These are phyloP conservation scores for Vesta saturnalis DNA, from an alignment of 2,888 invertebrate species.

Conservation along the genomic window DNA sequence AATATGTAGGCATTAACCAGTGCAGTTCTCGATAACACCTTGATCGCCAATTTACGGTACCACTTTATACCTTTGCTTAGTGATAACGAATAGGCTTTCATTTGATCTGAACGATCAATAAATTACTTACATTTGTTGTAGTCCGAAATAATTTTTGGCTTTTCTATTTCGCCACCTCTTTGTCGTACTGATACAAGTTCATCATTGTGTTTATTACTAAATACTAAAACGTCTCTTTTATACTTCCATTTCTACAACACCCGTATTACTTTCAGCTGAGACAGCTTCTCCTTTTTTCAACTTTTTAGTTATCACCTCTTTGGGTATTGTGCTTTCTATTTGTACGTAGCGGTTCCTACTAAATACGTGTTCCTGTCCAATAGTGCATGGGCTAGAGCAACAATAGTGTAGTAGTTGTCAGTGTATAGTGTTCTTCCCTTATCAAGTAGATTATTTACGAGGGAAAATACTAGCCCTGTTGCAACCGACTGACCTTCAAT, in stretches of 20 bases:
- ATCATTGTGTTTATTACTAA: background rate
- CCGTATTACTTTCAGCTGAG: background rate
- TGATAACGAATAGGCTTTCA: background rate
- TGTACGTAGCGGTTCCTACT: background rate
- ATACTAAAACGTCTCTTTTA: slow-evolving; percentile 16
- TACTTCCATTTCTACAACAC: slow-evolving; percentile 17
- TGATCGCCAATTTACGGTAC: slow-evolving; percentile 30
- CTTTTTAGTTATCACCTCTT: background rate
- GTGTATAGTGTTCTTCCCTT: background rate
- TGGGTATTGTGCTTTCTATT: background rate
- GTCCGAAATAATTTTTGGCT: background rate
- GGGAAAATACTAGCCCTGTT: background rate
- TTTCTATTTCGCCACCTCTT: background rate
- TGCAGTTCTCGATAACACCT: slow-evolving; percentile 22
- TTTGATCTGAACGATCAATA: slow-evolving; percentile 19
- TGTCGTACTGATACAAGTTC: background rate
- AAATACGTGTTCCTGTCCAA: background rate
- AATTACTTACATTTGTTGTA: background rate
- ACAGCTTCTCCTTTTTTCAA: background rate
- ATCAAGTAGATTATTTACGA: background rate
- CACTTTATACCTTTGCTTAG: slow-evolving; percentile 5
- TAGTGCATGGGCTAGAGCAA: background rate
- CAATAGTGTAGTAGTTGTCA: background rate
- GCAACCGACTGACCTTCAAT: background rate
- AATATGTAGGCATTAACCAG: slow-evolving; percentile 29